Base-by-base conservation (phyloP, 2,888 invertebrate genomes). In the Cylloceria caligata region DNA sequence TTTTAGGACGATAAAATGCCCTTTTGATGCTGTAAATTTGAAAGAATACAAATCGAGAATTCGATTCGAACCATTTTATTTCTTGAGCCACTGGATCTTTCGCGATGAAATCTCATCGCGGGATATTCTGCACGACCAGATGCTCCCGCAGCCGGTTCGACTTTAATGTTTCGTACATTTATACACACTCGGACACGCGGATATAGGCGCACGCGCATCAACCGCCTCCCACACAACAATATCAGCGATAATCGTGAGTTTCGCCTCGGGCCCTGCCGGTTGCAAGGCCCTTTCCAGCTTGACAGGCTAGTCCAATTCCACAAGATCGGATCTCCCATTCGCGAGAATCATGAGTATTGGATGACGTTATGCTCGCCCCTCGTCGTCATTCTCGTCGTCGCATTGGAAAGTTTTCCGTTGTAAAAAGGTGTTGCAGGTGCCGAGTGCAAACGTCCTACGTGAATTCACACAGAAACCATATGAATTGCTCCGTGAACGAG, bases 361-460 rank as follows among this genome's bases (percentile, higher is more conserved):
- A 72, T 39, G 64, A 69, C 42, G 82, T 79, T 82, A 74, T 65
- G 49, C 68, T 79, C 39, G 19, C 62, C n/a, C 16, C 55, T 52
- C 62, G 30, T 65, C 39, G 34, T 47, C 39, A 16, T 68, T 13
- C 13, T 13, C 52, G 6, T 45, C 24, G n/a, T 36, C 39, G 57
- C 21, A 21, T 57, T 34, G 36, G 73, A 74, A 62, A 55, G 60
- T 73, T 74, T 73, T 65, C 60, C 79, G 49, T 73, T 76, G 52
- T 73, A 83, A 83, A 80, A 78, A 82, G 80, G 77, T 82, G 80
- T 75, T 72, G 76, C 80, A 82, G 80, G 76, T 82, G 79, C 30
- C 73, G 81, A 81, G 77, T 39, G 11, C 42, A 49, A 60, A 62
- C n/a, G 21, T 67, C 73, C 30, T 45, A 71, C 69, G 64, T 69